These are phyloP conservation scores for Mobula hypostoma DNA, from an alignment of 2,113 vertebrate genomes.

Conservation along the genomic window DNA sequence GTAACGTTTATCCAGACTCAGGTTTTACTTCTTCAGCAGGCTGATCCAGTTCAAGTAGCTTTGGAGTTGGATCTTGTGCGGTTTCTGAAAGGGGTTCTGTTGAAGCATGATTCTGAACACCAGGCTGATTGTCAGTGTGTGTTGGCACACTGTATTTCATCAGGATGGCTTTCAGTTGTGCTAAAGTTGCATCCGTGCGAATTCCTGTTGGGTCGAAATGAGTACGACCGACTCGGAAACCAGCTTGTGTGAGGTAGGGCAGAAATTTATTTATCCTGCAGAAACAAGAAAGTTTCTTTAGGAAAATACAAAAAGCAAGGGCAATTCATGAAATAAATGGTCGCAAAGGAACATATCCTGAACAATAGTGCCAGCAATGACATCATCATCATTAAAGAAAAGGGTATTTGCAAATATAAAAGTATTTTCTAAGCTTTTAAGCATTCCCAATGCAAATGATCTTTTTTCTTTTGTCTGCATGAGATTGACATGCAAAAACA, in stretches of 20 bases:
- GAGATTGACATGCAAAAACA: neutral
- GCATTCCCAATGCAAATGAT: neutral
- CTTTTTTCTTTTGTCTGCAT: neutral
- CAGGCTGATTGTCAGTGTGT: constrained; percentile 52
- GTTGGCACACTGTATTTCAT: constrained; percentile 83
- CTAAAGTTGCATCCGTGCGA: constrained; percentile 77
- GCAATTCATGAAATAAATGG: neutral
- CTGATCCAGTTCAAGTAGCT: neutral
- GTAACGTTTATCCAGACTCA: neutral
- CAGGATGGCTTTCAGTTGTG: constrained; percentile 79
- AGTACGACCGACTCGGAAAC: constrained; percentile 86
- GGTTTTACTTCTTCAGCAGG: constrained; percentile 24
- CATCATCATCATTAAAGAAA: neutral
- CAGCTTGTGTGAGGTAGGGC: constrained; percentile 78
- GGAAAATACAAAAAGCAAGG: neutral
- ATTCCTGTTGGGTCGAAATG: constrained; percentile 95
- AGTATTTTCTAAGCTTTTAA: neutral
- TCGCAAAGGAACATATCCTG: no score
- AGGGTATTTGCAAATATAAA: neutral
- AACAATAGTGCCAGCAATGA: neutral
- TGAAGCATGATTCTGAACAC: constrained; percentile 44
- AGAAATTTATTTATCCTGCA: constrained; percentile 88
- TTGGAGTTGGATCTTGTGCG: neutral
- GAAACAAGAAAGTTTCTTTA: constrained; percentile 3
- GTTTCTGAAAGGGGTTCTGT: constrained; percentile 43